These are phyloP conservation scores for Sylvia atricapilla DNA, from an alignment of 2,113 vertebrate genomes.

Conservation along the genomic window DNA sequence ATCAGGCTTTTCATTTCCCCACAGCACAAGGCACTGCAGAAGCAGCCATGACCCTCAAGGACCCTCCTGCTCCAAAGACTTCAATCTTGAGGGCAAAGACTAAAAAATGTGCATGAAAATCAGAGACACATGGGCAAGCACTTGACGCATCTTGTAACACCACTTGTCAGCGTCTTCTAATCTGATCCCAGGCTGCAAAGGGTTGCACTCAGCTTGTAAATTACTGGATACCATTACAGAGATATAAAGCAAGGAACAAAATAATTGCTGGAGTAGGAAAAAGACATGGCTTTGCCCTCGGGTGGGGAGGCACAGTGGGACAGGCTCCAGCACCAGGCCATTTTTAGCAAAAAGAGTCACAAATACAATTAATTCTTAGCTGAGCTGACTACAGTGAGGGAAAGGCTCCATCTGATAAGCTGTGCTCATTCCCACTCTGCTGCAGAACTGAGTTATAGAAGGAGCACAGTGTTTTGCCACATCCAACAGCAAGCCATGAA, in stretches of 20 bases:
- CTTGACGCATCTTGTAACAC: background rate
- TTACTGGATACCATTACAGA: background rate
- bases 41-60: background rate
- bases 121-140: background rate
- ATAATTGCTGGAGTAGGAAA: constrained; percentile 16
- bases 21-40: background rate
- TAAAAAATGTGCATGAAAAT: background rate
- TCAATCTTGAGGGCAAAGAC: background rate
- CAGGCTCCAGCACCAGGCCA: background rate
- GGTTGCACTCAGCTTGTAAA: background rate
- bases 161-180: constrained; percentile 13
- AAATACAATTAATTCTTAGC: constrained; percentile 26
- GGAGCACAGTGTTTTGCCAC: background rate
- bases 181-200: constrained; percentile 25
- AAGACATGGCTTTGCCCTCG: background rate
- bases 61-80: background rate
- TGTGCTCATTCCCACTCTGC: background rate
- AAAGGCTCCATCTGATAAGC: background rate
- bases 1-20: background rate
- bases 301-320: background rate
- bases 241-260: constrained; percentile 6
- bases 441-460: background rate
- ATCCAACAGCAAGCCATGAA: background rate
- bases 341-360: constrained; percentile 31
- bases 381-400: background rate